Percentiles rank a stretch among this genome's conserved stretches.
Conservation (phyloP, 2,113 vertebrate species). For the Miniopterus natalensis region DNA sequence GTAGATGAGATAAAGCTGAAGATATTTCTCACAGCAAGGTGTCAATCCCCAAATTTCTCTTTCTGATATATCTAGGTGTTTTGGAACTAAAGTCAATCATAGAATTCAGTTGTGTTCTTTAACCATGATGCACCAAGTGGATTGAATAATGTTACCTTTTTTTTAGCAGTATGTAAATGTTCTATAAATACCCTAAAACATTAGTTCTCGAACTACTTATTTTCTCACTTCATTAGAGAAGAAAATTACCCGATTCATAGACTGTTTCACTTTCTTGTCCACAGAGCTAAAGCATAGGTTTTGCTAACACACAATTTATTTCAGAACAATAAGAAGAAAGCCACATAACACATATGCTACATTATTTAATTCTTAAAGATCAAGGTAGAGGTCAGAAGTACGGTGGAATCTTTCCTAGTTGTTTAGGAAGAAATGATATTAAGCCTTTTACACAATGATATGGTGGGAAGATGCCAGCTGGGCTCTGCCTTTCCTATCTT, state of each 20-base stretch:
- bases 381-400: not conserved
- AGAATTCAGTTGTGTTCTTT: slow-evolving; percentile 24
- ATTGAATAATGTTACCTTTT: not conserved
- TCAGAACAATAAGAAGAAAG: slow-evolving; percentile 47
- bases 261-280: slow-evolving; percentile 56
- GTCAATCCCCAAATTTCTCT: not conserved
- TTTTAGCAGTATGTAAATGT: slow-evolving; percentile 18
- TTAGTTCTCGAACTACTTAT: slow-evolving; percentile 60
- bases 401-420: not conserved
- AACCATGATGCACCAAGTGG: not conserved
- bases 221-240: slow-evolving; percentile 71
- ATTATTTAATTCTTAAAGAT: slow-evolving; percentile 46
- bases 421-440: not conserved
- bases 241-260: slow-evolving; percentile 74
- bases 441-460: not conserved
- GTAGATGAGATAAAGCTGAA: not conserved
- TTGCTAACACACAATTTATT: slow-evolving; percentile 45
- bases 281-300: slow-evolving; percentile 28
- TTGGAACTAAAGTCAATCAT: not conserved
- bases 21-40: slow-evolving; percentile 7
- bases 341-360: not conserved
- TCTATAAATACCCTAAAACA: slow-evolving; percentile 59
- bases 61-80: not conserved
- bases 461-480: not conserved
- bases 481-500: not conserved